These are phyloP conservation scores for Drosophila rellima DNA, from an alignment of 2,888 invertebrate species.

Conservation along the genomic window DNA sequence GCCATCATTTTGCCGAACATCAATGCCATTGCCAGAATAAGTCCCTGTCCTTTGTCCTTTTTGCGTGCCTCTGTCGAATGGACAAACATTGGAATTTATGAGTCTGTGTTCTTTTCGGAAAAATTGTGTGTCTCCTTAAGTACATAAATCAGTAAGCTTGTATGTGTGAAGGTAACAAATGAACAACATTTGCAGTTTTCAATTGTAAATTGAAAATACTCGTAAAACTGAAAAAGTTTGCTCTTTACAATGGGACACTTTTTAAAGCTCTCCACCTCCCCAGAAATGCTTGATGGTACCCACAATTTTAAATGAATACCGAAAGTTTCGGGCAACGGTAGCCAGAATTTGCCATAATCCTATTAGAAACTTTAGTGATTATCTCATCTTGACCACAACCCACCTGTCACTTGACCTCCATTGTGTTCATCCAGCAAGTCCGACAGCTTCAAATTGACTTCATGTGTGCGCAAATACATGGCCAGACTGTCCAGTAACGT, in stretches of 20 bases:
- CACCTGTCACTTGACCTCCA: slow-evolving; percentile 50
- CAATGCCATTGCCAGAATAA: slow-evolving; percentile 88
- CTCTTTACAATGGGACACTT: neutral
- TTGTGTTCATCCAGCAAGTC: slow-evolving; percentile 87
- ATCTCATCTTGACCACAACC: slow-evolving; percentile 2
- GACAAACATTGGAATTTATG: slow-evolving; percentile 38
- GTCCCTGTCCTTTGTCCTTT: slow-evolving; percentile 88
- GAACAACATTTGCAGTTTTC: neutral
- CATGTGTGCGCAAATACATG: slow-evolving; percentile 90
- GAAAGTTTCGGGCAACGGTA: neutral
- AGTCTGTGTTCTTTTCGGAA: neutral
- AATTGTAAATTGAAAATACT: neutral
- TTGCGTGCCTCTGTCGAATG: slow-evolving; percentile 87
- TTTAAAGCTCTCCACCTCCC: slow-evolving; percentile 31
- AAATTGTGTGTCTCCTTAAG: neutral
- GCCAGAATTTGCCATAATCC: slow-evolving; percentile 21
- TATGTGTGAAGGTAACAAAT: neutral
- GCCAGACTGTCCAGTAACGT: slow-evolving; percentile 87
- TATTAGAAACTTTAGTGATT: slow-evolving; percentile 22
- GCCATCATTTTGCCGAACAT: slow-evolving; percentile 93
- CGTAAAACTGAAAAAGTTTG: neutral
- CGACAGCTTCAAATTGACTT: slow-evolving; percentile 90
- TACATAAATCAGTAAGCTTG: slow-evolving; percentile 4
- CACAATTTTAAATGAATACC: slow-evolving; percentile 1
- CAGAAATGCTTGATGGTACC: slow-evolving; percentile 8